Percentiles rank a stretch among this genome's conserved stretches.
Evolutionary conservation across 1,140 invertebrate species (phyloP).

Genomic region (Bradysia coprophila): DNA sequence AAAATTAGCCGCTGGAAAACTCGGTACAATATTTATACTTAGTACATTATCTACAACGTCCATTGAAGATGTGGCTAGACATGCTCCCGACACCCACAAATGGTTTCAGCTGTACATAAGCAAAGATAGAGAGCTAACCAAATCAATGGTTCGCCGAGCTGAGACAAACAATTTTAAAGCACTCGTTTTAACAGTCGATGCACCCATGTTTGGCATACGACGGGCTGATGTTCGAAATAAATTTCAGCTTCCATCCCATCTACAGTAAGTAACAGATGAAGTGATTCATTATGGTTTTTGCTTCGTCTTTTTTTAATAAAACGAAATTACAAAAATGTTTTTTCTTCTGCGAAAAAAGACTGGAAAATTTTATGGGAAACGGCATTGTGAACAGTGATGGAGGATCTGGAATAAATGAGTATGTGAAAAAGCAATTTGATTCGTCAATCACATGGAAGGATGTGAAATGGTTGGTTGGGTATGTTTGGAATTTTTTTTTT

Average conservation of each 20-base stretch:
- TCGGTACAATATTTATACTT: slow-evolving; percentile 59
- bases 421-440: slow-evolving; percentile 59
- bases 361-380: neutral
- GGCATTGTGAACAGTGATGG: slow-evolving; percentile 33
- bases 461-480: slow-evolving; percentile 65
- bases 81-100: slow-evolving; percentile 53
- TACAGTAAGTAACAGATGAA: slow-evolving; percentile 32
- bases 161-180: slow-evolving; percentile 76
- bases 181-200: slow-evolving; percentile 78
- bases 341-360: neutral
- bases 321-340: neutral
- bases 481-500: no score
- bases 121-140: slow-evolving; percentile 41
- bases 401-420: slow-evolving; percentile 54
- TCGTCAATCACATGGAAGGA: slow-evolving; percentile 65
- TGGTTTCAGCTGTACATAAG: slow-evolving; percentile 91
- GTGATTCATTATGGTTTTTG: neutral
- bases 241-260: slow-evolving; percentile 61
- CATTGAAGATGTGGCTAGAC: slow-evolving; percentile 68
- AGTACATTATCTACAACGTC: slow-evolving; percentile 76
- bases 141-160: slow-evolving; percentile 53
- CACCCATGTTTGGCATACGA: slow-evolving; percentile 65
- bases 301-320: neutral
- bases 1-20: slow-evolving; percentile 44
- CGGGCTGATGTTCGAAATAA: slow-evolving; percentile 66